Evolutionary conservation across 53 echinoderm and acorn worm genomes (phyloP), one percentile per base, ranked within the genome.

Genomic region (Antedon mediterranea): DNA sequence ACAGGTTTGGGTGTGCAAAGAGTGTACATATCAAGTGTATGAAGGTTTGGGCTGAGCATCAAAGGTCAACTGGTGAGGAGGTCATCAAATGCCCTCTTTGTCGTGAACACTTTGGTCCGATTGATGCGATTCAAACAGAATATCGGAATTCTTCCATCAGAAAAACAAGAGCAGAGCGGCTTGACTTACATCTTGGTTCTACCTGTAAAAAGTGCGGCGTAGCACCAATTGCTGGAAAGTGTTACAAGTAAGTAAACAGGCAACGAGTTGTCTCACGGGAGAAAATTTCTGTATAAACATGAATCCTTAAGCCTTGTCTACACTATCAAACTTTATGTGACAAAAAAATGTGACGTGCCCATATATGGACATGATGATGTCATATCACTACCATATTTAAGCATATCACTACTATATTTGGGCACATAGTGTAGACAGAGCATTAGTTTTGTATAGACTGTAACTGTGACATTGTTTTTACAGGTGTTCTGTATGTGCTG

Each of bases 1-100:
- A 0, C 70, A 95, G 97, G 74, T 95, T 85, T 85, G 97, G 92
- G 20, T 95, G 97, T 86, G 97, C 89, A 0, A 95, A 95, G 75
- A 95, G 97, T 73, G 92, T 86, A 44, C 97, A 95, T 76, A 95
- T 95, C 76, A 95, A 88, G 76, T 95, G 97, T 87, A 95, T 95
- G 97, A 95, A 95, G 78, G 89, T 95, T 13, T 95, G 97, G 97
- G 97, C 97, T n/a, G 97, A 95, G 73, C 97, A 95, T 85, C 97
- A 94, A 85, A 86, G 85, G 71, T 91, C 94, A 4, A 88, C 91
- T 0, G 94, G 94, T 71, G 94, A 94, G 80, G 78, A 80, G 0
- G 73, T 86, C 29, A 83, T 94, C 42, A 81, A 83, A 34, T 94
- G 94, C 70, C 91, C 94, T 9, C 87, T 94, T 30, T 94, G 94